Percentiles rank a stretch among this genome's conserved stretches.
phyloP scores from a whole-genome alignment of 2,113 vertebrate genomes.

The Oreochromis spilurus region DNA sequence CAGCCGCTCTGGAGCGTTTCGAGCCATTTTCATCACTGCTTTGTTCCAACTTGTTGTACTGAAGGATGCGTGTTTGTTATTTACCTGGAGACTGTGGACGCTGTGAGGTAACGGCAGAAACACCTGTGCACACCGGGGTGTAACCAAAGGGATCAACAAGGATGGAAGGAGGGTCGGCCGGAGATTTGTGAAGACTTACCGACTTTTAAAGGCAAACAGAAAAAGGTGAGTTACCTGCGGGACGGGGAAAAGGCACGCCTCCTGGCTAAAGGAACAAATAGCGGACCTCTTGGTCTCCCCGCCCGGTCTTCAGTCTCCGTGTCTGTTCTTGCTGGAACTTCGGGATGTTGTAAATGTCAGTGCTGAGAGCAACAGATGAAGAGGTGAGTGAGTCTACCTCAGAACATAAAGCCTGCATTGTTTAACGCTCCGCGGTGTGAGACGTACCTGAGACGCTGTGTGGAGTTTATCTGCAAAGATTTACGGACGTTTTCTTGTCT shows the following conservation, averaged over 20 bases:
- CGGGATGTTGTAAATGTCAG: neutral
- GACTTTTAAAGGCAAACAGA: slow-evolving; percentile 16
- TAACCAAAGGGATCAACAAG: slow-evolving; percentile 28
- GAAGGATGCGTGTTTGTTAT: neutral
- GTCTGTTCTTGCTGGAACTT: neutral
- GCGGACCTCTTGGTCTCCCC: neutral
- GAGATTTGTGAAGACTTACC: slow-evolving; percentile 19
- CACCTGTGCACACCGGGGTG: slow-evolving; percentile 27
- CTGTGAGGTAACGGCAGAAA: neutral
- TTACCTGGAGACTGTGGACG: neutral
- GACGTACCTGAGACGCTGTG: neutral
- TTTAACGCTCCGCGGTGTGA: neutral
- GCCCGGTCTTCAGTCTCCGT: neutral
- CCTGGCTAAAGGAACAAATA: slow-evolving; percentile 62
- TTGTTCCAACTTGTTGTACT: neutral
- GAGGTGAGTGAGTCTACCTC: slow-evolving; percentile 47
- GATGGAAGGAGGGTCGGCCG: slow-evolving; percentile 29
- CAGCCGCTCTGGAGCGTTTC: neutral
- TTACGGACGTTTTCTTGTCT: neutral
- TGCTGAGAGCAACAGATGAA: neutral
- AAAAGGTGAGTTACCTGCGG: slow-evolving; percentile 21
- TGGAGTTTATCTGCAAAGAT: neutral
- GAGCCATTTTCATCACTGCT: neutral
- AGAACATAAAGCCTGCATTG: slow-evolving; percentile 28
- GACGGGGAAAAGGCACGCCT: slow-evolving; percentile 39